Conservation (phyloP, 1,140 invertebrate genomes). For the Magallana angulata region DNA sequence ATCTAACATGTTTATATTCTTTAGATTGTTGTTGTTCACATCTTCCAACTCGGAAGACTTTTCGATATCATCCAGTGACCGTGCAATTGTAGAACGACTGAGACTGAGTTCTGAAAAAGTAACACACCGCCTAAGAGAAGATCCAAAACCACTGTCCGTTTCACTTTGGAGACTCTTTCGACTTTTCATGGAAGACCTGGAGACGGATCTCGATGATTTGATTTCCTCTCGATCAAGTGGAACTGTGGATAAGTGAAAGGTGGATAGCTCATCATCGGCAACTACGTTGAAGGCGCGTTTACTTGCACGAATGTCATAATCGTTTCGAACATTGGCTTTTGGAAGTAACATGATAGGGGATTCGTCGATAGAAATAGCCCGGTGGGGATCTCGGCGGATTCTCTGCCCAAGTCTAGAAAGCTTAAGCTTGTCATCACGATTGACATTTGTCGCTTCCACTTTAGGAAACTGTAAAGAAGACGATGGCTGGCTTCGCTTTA, state of each 20-base stretch:
- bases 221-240: neutral
- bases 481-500: neutral
- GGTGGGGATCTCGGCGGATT: conserved; percentile 27
- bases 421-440: conserved; percentile 42
- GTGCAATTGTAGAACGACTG: conserved; percentile 43
- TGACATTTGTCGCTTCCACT: conserved; percentile 19
- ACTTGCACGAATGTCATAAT: conserved; percentile 38
- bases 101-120: conserved; percentile 53
- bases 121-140: conserved; percentile 47
- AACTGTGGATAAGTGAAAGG: conserved; percentile 45
- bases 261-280: conserved; percentile 35
- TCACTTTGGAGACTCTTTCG: conserved; percentile 46
- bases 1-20: conserved; percentile 9
- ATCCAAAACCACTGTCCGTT: conserved; percentile 47
- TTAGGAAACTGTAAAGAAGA: conserved; percentile 35
- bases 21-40: neutral
- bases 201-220: conserved; percentile 31
- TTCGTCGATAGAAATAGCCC: conserved; percentile 47
- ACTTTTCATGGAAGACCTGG: conserved; percentile 46
- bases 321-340: conserved; percentile 48
- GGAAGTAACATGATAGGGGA: conserved; percentile 55
- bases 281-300: conserved; percentile 39
- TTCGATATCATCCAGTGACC: conserved; percentile 53
- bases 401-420: conserved; percentile 35
- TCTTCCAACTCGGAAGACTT: conserved; percentile 42